Base-by-base conservation (phyloP, 2,888 invertebrate species). In the Dynastes grantii region DNA sequence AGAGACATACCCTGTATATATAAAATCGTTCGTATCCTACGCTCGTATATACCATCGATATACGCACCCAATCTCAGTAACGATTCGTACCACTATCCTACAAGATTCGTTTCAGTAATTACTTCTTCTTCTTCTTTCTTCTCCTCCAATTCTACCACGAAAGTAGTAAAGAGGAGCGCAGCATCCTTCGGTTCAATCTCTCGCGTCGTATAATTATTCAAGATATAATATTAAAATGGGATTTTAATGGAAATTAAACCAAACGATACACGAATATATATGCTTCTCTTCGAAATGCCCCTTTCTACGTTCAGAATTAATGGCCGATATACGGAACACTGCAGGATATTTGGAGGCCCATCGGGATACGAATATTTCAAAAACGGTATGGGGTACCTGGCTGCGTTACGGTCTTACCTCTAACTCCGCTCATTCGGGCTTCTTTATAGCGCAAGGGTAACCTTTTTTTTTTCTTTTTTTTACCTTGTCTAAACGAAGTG, bases 231-330 rank as follows among this genome's bases (percentile, higher is more conserved):
- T 82, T 76, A 81, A 81, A 82, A 82, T 82, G 79, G 81, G 80
- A 81, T 81, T 82, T 81, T 82, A 81, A 82, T 82, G 82, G 80
- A 82, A 82, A 82, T 82, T 79, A 81, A 81, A 80, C 79, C 76
- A 8, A 11, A 55, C 51, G 78, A 78, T 64, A 58, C 22, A 67
- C 58, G 68, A 76, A 76, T 76, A 68, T 76, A 68, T 73, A 64
- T 78, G 64, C 73, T 58, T 8, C 71, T 37, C 45, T 68, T 73
- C 73, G 73, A 73, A 78, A 73, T 71, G 78, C 71, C 73, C 45
- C 73, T 75, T 75, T 75, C 73, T 61, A 68, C 49, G 55, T 58
- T 49, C 63, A 51, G 81, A 82, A 82, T 82, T 82, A 82, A 82
- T 82, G 80, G 82, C 76, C 78, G 78, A 77, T 81, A 81, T 81